A percentile compares a stretch with the other conserved stretches of the same genome.
Evolutionary conservation across 2,113 vertebrate species (phyloP).

Genomic region (Takifugu flavidus): DNA sequence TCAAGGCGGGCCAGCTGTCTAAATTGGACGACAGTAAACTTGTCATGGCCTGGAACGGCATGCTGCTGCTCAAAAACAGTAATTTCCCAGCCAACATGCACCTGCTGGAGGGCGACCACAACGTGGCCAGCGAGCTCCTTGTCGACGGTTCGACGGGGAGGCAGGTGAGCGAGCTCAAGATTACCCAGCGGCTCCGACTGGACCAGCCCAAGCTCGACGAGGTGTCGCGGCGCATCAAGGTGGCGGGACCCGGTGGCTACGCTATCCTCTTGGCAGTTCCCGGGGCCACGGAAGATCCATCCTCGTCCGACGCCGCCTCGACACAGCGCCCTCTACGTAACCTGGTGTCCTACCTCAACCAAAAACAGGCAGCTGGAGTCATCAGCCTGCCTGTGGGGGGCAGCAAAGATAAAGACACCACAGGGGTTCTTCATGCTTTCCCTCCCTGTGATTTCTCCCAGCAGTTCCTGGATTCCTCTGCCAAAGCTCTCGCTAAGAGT

Average conservation of each 20-base stretch:
- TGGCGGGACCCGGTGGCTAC: constrained; percentile 91
- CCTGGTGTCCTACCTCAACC: constrained; percentile 99
- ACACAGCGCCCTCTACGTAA: constrained; percentile 97
- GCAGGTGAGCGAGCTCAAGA: constrained; percentile 94
- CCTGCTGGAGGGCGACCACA: constrained; percentile 90
- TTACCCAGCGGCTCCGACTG: constrained; percentile 95
- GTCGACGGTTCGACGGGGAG: constrained; percentile 85
- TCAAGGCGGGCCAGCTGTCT: constrained; percentile 69
- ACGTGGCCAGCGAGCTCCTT: constrained; percentile 88
- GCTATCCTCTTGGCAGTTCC: constrained; percentile 94
- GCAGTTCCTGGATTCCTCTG: constrained; percentile 98
- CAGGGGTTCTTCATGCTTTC: constrained; percentile 97
- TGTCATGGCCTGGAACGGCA: constrained; percentile 93
- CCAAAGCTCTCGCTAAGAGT: constrained; percentile 97
- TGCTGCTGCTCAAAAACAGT: constrained; percentile 97
- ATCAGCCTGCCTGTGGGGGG: constrained; percentile 98
- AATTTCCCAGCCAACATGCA: constrained; percentile 99
- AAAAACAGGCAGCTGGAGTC: constrained; percentile 99
- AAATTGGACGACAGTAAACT: constrained; percentile 80
- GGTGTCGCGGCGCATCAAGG: constrained; percentile 97
- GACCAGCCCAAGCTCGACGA: constrained; percentile 99
- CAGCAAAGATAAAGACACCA: constrained; percentile 97
- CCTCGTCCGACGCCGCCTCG: constrained; percentile 82
- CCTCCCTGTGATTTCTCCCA: constrained; percentile 99
- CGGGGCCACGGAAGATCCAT: constrained; percentile 80